A percentile compares a stretch with the other conserved stretches of the same genome.
phyloP scores from a whole-genome alignment of 2,797 vertebrate species.

The Apogon talboti region DNA sequence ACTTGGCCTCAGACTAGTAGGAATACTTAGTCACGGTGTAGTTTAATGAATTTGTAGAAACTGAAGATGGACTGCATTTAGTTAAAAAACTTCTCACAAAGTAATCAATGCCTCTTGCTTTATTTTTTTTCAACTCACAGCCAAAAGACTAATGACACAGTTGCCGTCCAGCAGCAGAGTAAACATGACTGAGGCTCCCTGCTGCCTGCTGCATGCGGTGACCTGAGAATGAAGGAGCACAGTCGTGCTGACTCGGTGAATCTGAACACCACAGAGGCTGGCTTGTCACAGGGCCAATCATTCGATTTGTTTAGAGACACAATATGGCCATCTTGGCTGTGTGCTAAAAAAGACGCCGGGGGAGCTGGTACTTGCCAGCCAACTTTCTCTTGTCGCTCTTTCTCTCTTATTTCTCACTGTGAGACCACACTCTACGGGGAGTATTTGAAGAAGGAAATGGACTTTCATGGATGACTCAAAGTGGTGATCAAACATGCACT shows the following conservation, averaged over 20 bases:
- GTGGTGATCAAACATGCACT: slow-evolving; percentile 65
- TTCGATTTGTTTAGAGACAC: slow-evolving; percentile 82
- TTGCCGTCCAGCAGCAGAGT: slow-evolving; percentile 64
- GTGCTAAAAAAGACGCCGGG: slow-evolving; percentile 64
- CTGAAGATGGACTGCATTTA: slow-evolving; percentile 34
- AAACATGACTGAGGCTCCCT: slow-evolving; percentile 60
- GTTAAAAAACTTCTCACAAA: slow-evolving; percentile 50
- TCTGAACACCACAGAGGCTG: slow-evolving; percentile 65
- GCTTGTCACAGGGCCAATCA: slow-evolving; percentile 73
- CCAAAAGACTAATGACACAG: slow-evolving; percentile 74
- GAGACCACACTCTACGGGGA: slow-evolving; percentile 62
- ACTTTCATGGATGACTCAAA: slow-evolving; percentile 67
- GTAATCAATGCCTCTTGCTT: slow-evolving; percentile 59
- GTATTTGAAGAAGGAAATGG: slow-evolving; percentile 60
- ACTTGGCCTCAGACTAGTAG: slow-evolving; percentile 26
- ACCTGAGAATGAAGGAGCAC: slow-evolving; percentile 69
- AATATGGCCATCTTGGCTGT: slow-evolving; percentile 81
- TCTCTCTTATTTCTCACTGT: slow-evolving; percentile 56
- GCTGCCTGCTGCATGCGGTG: slow-evolving; percentile 69
- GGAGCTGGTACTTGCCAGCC: slow-evolving; percentile 65
- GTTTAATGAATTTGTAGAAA: slow-evolving; percentile 47
- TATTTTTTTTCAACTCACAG: slow-evolving; percentile 44
- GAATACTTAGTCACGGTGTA: slow-evolving; percentile 46
- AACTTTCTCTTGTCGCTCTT: slow-evolving; percentile 67
- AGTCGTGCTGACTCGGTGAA: slow-evolving; percentile 71